A percentile compares a stretch with the other conserved stretches of the same genome.
These are phyloP conservation scores for Alviniconcha strummeri DNA, from an alignment of 2,888 invertebrate species.

Conservation along the genomic window DNA sequence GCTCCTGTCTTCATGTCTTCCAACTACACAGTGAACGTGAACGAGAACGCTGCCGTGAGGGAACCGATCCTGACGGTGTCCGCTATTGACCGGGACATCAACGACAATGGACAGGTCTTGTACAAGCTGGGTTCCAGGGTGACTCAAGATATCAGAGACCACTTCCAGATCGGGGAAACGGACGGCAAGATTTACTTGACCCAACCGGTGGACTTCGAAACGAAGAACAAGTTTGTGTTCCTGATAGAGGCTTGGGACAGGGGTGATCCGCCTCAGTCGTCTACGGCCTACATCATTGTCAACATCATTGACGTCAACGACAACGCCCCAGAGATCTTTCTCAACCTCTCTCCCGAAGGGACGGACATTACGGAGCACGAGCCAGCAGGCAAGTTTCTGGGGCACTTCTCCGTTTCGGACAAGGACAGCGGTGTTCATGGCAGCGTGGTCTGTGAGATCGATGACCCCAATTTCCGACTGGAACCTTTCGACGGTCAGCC, in stretches of 20 bases:
- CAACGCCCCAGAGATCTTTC: conserved; percentile 89
- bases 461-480: conserved; percentile 43
- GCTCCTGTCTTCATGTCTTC: conserved; percentile 53
- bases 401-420: conserved; percentile 87
- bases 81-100: conserved; percentile 90
- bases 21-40: conserved; percentile 53
- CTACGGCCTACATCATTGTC: conserved; percentile 77
- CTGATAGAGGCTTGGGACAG: conserved; percentile 75
- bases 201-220: conserved; percentile 88
- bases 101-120: conserved; percentile 81
- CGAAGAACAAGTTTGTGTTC: conserved; percentile 83
- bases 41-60: conserved; percentile 54
- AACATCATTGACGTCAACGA: conserved; percentile 84
- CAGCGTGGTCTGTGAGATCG: conserved; percentile 34
- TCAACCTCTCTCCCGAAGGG: conserved; percentile 88
- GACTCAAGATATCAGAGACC: conserved; percentile 50
- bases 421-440: conserved; percentile 55
- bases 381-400: conserved; percentile 91
- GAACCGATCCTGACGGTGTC: conserved; percentile 76
- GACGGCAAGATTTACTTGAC: conserved; percentile 89
- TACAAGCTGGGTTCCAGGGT: conserved; percentile 71
- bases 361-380: conserved; percentile 78
- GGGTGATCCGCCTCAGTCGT: conserved; percentile 53
- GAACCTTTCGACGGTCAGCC: conserved; percentile 36
- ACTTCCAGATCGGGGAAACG: conserved; percentile 83